Percentiles rank a stretch among this genome's conserved stretches.
These are phyloP conservation scores for Podotricha telesiphe DNA, from an alignment of 2,888 invertebrate genomes.

Conservation along the genomic window DNA sequence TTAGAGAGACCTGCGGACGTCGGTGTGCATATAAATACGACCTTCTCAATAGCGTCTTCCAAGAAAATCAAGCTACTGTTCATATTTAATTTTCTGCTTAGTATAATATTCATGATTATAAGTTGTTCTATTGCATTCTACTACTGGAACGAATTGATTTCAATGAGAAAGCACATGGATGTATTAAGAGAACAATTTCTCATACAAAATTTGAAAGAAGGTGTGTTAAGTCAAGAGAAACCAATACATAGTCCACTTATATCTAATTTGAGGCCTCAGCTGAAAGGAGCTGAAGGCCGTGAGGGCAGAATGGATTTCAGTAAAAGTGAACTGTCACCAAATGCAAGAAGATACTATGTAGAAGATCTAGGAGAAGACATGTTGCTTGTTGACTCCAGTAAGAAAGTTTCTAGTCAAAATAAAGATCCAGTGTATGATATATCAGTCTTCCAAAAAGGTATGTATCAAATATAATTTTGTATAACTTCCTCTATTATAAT, in stretches of 20 bases:
- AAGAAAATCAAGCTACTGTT: constrained; percentile 78
- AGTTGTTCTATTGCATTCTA: constrained; percentile 72
- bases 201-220: constrained; percentile 58
- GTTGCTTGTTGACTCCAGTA: constrained; percentile 70
- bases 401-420: constrained; percentile 62
- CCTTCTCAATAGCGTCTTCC: constrained; percentile 78
- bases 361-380: constrained; percentile 73
- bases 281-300: constrained; percentile 53
- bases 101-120: constrained; percentile 69
- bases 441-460: constrained; percentile 66
- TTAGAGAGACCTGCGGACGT: constrained; percentile 74
- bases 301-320: constrained; percentile 57
- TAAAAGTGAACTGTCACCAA: constrained; percentile 52
- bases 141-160: constrained; percentile 74
- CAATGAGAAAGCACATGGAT: constrained; percentile 71
- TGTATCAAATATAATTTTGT: constrained; percentile 20
- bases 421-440: constrained; percentile 55
- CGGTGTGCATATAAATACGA: constrained; percentile 78
- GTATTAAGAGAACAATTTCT: constrained; percentile 66
- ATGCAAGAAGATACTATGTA: constrained; percentile 64
- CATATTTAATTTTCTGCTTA: constrained; percentile 72
- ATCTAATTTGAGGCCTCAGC: constrained; percentile 51
- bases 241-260: constrained; percentile 62
- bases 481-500: constrained; percentile 3
- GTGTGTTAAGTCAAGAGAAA: constrained; percentile 50